Percentiles rank a stretch among this genome's conserved stretches.
These are phyloP conservation scores for Melanostoma mellinum DNA, from an alignment of 2,888 invertebrate genomes.

Conservation along the genomic window DNA sequence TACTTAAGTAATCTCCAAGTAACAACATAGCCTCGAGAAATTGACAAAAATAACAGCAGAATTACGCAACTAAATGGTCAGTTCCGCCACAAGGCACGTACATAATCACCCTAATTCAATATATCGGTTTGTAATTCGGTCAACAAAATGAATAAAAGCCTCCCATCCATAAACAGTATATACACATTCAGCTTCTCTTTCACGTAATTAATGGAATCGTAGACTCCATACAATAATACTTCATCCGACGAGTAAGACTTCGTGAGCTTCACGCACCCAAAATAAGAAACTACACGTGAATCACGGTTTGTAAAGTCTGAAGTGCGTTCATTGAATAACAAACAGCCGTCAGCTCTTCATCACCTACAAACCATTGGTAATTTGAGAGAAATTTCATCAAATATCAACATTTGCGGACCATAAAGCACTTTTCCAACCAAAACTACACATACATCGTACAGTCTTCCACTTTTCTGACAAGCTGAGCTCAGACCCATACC, in stretches of 20 bases:
- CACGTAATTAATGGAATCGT: conserved; percentile 21
- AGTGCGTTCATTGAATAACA: conserved; percentile 33
- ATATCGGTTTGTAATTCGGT: conserved; percentile 28
- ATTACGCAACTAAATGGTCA: conserved; percentile 28
- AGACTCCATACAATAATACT: conserved; percentile 9
- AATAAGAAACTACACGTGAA: conserved; percentile 36
- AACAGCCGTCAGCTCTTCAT: conserved; percentile 30
- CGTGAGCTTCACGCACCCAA: conserved; percentile 18
- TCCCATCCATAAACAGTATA: neutral
- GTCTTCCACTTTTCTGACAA: too few species aligned
- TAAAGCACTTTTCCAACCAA: neutral
- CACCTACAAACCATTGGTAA: conserved; percentile 12
- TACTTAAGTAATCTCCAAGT: neutral
- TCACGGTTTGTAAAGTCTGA: conserved; percentile 29
- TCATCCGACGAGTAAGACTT: conserved; percentile 10
- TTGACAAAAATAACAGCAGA: conserved; percentile 21
- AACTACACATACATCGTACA: neutral
- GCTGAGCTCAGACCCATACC: too few species aligned
- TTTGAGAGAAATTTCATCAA: conserved; percentile 45
- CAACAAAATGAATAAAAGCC: conserved; percentile 6
- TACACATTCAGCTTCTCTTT: neutral
- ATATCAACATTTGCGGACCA: conserved; percentile 37
- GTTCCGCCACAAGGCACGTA: conserved; percentile 23
- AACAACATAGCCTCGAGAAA: conserved; percentile 6
- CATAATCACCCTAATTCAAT: conserved; percentile 46